Conservation (phyloP, 2,797 vertebrate species). For the Craterocephalus amniculus region DNA sequence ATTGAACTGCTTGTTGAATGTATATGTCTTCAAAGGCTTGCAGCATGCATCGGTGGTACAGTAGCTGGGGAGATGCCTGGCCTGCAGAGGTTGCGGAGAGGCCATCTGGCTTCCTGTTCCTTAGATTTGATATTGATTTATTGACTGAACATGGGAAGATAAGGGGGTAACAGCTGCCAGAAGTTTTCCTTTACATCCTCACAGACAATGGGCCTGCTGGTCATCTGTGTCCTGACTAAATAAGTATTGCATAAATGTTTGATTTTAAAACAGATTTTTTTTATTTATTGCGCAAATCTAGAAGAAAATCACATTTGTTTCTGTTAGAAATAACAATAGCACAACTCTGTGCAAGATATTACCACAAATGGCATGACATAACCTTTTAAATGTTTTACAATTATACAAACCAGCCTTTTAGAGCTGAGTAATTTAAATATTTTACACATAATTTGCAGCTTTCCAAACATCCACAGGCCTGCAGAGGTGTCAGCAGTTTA, state of each 20-base stretch:
- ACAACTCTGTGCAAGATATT: neutral
- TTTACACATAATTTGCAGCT: slow-evolving; percentile 8
- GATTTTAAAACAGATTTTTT: slow-evolving; percentile 18
- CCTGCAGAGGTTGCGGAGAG: slow-evolving; percentile 70
- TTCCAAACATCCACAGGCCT: slow-evolving; percentile 34
- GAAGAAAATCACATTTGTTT: neutral
- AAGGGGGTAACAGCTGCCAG: slow-evolving; percentile 82
- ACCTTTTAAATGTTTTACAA: neutral
- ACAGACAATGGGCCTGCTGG: slow-evolving; percentile 71
- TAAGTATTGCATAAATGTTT: slow-evolving; percentile 43
- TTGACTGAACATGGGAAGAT: slow-evolving; percentile 84
- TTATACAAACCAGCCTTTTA: slow-evolving; percentile 6
- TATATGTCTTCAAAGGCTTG: slow-evolving; percentile 85
- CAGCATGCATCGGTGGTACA: slow-evolving; percentile 77
- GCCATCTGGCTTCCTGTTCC: slow-evolving; percentile 86
- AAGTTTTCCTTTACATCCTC: slow-evolving; percentile 63
- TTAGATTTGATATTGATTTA: slow-evolving; percentile 89
- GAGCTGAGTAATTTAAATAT: slow-evolving; percentile 17
- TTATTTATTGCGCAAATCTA: too few species aligned
- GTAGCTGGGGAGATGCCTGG: slow-evolving; percentile 77
- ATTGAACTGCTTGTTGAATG: slow-evolving; percentile 83
- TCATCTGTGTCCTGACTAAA: slow-evolving; percentile 61
- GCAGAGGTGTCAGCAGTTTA: slow-evolving; percentile 27
- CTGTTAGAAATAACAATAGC: neutral
- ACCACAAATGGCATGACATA: neutral